These are phyloP conservation scores for Ispidina lecontei DNA, from an alignment of 2,797 vertebrate species.

Conservation along the genomic window DNA sequence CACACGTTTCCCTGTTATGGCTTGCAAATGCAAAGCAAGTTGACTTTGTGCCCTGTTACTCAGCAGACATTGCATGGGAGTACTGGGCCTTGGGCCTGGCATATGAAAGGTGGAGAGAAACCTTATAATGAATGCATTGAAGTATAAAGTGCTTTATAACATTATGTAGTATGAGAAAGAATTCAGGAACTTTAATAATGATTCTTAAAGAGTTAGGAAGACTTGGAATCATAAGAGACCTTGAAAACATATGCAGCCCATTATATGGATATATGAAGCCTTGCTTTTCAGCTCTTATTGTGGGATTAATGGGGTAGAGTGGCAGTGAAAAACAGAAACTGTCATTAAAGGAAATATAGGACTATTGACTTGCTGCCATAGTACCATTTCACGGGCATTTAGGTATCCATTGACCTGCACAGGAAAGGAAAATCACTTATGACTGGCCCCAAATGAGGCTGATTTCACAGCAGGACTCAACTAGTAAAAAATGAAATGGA, in stretches of 20 bases:
- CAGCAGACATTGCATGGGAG: not conserved
- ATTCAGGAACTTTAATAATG: not conserved
- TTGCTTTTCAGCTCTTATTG: not conserved
- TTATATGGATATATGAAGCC: constrained; percentile 19
- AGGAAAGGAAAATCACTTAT: not conserved
- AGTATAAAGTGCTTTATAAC: not conserved
- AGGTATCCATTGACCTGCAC: constrained; percentile 24
- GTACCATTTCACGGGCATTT: constrained; percentile 43
- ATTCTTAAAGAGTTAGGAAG: not conserved
- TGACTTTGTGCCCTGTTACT: not conserved
- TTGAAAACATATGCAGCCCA: not conserved
- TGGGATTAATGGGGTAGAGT: constrained; percentile 24
- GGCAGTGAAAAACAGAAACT: constrained; percentile 29
- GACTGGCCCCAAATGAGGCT: not conserved
- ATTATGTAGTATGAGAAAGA: not conserved
- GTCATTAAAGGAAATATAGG: constrained; percentile 41
- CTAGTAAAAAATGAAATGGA: not conserved
- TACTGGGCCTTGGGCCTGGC: not conserved
- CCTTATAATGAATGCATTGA: not conserved
- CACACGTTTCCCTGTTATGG: not conserved
- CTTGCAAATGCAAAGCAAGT: not conserved
- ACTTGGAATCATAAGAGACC: not conserved
- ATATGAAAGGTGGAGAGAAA: not conserved
- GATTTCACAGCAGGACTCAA: not conserved
- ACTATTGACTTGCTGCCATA: not conserved